Evolutionary conservation across 1,140 invertebrate species (phyloP).

Genomic region (Lepidurus packardi): DNA sequence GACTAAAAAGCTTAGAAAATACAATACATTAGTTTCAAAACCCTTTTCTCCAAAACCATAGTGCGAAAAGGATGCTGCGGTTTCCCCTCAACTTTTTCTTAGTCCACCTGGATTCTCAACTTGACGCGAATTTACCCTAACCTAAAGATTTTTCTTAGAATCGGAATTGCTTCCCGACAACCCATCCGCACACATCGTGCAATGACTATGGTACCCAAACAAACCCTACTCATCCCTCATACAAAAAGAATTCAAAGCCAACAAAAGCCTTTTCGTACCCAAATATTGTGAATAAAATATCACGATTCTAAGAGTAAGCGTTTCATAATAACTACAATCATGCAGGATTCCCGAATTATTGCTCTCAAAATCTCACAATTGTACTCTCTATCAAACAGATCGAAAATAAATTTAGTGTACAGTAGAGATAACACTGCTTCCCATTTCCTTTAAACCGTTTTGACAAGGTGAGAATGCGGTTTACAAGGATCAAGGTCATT

Average conservation of each 20-base stretch:
- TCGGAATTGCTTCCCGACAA: not conserved
- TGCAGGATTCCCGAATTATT: too few relatives aligned
- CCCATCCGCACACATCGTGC: not conserved
- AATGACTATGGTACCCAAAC: not conserved
- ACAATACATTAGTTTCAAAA: not conserved
- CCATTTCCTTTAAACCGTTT: too few relatives aligned
- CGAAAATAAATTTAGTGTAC: too few relatives aligned
- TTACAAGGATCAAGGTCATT: too few relatives aligned
- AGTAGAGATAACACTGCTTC: too few relatives aligned
- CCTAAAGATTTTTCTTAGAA: too few relatives aligned
- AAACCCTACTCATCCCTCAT: not conserved
- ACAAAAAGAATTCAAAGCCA: not conserved
- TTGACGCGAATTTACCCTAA: too few relatives aligned
- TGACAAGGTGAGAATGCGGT: too few relatives aligned
- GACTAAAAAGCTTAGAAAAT: not conserved
- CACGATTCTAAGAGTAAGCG: not conserved
- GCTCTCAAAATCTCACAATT: too few relatives aligned
- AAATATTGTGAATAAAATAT: slow-evolving; percentile 8
- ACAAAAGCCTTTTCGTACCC: not conserved
- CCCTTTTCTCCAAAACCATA: not conserved
- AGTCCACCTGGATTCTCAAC: too few relatives aligned
- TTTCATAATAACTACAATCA: too few relatives aligned
- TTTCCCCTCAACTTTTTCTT: slow-evolving; percentile 2
- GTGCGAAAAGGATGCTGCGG: not conserved
- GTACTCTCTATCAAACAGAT: too few relatives aligned